Evolutionary conservation across 2,797 vertebrate species (phyloP), one percentile per base, ranked within the genome.

Genomic region (Gallinago stenura): DNA sequence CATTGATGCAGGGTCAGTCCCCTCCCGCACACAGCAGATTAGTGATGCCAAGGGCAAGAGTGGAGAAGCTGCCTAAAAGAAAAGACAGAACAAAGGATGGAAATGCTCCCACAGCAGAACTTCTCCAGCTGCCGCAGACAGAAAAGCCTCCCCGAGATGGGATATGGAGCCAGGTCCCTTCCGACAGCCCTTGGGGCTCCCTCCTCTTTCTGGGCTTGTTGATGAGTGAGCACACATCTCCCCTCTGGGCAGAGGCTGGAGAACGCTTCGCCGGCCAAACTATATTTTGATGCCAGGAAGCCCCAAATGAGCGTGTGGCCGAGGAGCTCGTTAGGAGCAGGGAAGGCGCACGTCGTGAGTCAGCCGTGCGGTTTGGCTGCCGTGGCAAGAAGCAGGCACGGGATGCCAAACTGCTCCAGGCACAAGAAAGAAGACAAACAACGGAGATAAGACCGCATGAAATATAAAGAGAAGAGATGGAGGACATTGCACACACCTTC

Each of bases 331-430:
- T 9, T 11, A 48, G 82, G 58, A 87, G 57, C 18, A 2, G 31
- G 66, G 53, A 87, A 57, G 61, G 73, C 6, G 62, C 89, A 17
- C 2, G 3, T 3, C 1, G 0, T 50, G 77, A 89, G 41, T 45
- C 80, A 93, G 66, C 53, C 4, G 0, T 6, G 9, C 0, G 45
- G 48, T 75, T 25, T 61, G 94, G 95, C 71, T 28, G 78, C 73
- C 1, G 3, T 2, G 9, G 84, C 54, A 65, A n/a, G 78, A 22
- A 76, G 78, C 35, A 41, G 45, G 41, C 13, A 0, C 2, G 0
- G 82, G 51, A 4, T 2, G 33, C 62, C 83, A 75, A 9, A 78
- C 31, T 30, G 73, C 79, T 83, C 57, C 9, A 0, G 89, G 93
- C 83, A 83, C n/a, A 28, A 64, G 45, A 31, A 88, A 68, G 57